Conservation (phyloP, 2,888 invertebrate genomes). For the Machimus atricapillus region DNA sequence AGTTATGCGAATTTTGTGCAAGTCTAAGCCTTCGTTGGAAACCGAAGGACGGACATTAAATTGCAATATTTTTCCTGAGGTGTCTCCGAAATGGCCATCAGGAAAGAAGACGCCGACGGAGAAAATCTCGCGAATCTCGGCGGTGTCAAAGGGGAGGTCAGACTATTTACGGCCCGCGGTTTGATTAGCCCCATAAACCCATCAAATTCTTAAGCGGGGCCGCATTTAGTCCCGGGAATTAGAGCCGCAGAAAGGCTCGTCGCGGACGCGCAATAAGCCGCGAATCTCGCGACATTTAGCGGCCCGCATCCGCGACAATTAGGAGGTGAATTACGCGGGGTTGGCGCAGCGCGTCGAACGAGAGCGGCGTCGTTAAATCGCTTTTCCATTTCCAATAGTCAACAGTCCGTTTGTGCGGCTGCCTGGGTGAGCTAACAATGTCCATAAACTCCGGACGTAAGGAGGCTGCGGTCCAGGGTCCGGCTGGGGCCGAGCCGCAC, state of each 20-base stretch:
- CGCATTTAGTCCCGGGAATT: background rate
- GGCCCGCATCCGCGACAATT: constrained; percentile 25
- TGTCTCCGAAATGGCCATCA: background rate
- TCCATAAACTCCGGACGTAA: constrained; percentile 14
- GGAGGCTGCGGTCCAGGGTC: background rate
- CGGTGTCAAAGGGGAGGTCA: background rate
- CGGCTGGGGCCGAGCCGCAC: background rate
- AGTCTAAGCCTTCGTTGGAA: background rate
- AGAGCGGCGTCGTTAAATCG: background rate
- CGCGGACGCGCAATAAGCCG: background rate
- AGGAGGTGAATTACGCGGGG: constrained; percentile 19
- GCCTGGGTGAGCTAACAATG: background rate
- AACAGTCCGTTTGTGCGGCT: background rate
- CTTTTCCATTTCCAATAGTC: constrained; percentile 31
- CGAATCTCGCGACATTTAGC: background rate
- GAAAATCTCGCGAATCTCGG: background rate
- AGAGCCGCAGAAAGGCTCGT: background rate
- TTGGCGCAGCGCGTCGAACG: background rate
- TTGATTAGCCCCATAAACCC: constrained; percentile 18
- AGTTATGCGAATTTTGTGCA: background rate
- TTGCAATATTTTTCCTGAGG: background rate
- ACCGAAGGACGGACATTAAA: background rate
- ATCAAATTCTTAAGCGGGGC: background rate
- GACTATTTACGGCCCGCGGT: background rate
- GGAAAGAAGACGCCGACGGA: background rate